Evolutionary conservation across 2,797 vertebrate genomes (phyloP), one percentile per base, ranked within the genome.

Genomic region (Gymnoscopelus braueri): DNA sequence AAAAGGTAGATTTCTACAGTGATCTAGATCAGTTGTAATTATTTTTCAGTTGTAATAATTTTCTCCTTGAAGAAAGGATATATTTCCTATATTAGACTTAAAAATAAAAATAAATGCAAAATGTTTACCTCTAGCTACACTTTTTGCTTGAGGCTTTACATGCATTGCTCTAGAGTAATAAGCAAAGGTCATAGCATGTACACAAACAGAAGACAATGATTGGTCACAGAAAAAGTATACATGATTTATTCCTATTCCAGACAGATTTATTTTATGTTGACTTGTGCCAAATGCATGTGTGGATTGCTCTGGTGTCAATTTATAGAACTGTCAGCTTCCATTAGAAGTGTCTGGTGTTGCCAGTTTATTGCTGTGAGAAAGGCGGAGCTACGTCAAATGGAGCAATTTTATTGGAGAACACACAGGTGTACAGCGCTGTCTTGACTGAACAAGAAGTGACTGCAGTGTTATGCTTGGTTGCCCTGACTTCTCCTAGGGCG

Each of bases 361-460:
- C 56, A 52, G 6, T 2, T 10, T 70, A 70, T 64, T 29, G 11
- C 48, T 35, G 57, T 62, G 52, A 3, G 12, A 29, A 29, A 24
- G 51, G 13, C 29, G 10, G 14, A 50, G 44, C 8, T 19, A 26
- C 11, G 10, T 24, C 67, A 73, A 67, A 74, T 3, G 24, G 63
- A 69, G 51, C 60, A 52, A 44, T 51, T 6, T 23, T 19, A 44
- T 69, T 72, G 69, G 72, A 83, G 81, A 76, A 69, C 67, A 80
- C 84, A 79, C 83, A 88, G 88, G 85, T 86, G 80, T 82, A 71
- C 69, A 0, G 10, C 24, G 0, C 52, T 64, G 66, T 69, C 72
- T 69, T 81, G 81, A 85, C 67, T 81, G 72, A 88, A 88, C 73
- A 58, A 63, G 77, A 85, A 87, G 82, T 90, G 88, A 91, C 87